These are phyloP conservation scores for Trachemys scripta DNA, from an alignment of 2,113 vertebrate genomes.

Conservation along the genomic window DNA sequence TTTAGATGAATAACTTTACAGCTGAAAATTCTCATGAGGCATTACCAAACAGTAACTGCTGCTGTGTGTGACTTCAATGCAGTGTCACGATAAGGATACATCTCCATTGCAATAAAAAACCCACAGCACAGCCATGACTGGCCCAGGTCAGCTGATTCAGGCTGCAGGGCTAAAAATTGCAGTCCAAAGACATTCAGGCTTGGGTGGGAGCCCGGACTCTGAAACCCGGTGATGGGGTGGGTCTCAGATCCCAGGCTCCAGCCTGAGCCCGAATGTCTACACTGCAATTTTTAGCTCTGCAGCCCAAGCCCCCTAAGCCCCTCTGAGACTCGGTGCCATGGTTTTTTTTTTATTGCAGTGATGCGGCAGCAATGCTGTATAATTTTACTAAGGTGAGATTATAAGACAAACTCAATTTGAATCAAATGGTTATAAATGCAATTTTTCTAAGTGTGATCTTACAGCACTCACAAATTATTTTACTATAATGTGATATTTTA, in stretches of 20 bases:
- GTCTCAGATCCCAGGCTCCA: neutral
- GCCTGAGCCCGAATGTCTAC: neutral
- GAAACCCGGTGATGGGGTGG: neutral
- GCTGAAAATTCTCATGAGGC: neutral
- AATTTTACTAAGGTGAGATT: conserved; percentile 73
- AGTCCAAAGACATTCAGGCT: neutral
- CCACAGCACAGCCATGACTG: neutral
- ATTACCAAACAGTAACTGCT: neutral
- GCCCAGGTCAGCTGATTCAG: neutral
- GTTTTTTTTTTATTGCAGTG: neutral
- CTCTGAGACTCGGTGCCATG: neutral
- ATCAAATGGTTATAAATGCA: conserved; percentile 72
- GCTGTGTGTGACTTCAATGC: conserved; percentile 60
- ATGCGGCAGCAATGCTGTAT: conserved; percentile 56
- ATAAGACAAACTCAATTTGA: conserved; percentile 68
- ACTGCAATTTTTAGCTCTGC: neutral
- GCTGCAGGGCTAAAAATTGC: neutral
- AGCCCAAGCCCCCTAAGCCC: neutral
- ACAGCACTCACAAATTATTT: conserved; percentile 1
- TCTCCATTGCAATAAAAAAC: neutral
- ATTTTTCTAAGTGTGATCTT: conserved; percentile 69
- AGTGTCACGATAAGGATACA: conserved; percentile 21
- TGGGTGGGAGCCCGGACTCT: neutral
- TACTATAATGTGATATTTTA: conserved; percentile 14
- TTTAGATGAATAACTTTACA: conserved; percentile 26